Conservation (phyloP, 2,113 vertebrate species). For the Apus apus region DNA sequence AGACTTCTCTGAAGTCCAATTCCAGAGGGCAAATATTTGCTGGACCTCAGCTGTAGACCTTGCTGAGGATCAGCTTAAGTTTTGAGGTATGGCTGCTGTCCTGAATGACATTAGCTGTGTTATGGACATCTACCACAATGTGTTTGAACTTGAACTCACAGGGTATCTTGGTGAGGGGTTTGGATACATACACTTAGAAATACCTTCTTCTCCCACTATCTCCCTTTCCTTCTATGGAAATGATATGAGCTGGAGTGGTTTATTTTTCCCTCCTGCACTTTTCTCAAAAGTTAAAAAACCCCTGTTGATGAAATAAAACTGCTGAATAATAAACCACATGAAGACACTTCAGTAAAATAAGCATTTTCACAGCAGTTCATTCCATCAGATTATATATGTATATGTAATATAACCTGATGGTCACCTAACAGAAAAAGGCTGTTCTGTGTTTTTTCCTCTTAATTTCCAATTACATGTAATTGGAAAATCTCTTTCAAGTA, state of each 20-base stretch:
- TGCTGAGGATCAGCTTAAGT: not conserved
- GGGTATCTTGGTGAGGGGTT: not conserved
- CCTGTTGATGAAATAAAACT: constrained; percentile 21
- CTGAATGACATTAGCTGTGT: not conserved
- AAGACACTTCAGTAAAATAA: constrained; percentile 37
- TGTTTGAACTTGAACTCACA: not conserved
- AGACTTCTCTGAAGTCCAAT: not conserved
- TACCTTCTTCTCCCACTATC: not conserved
- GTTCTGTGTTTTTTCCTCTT: constrained; percentile 33
- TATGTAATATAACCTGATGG: not conserved
- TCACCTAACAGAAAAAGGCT: constrained; percentile 22
- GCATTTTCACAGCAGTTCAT: constrained; percentile 22
- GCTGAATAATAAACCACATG: constrained; percentile 57
- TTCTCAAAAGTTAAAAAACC: not conserved
- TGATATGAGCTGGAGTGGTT: not conserved
- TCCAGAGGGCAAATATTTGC: not conserved
- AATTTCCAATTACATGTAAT: constrained; percentile 34
- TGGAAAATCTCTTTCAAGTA: not conserved
- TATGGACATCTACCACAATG: not conserved
- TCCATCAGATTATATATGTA: not conserved
- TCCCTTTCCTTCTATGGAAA: not conserved
- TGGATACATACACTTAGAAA: not conserved
- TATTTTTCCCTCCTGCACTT: not conserved
- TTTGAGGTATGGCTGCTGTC: not conserved
- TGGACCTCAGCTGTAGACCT: not conserved